Percentiles rank a stretch among this genome's conserved stretches.
Conservation (phyloP, 2,113 vertebrate species). For the Carassius carassius region DNA sequence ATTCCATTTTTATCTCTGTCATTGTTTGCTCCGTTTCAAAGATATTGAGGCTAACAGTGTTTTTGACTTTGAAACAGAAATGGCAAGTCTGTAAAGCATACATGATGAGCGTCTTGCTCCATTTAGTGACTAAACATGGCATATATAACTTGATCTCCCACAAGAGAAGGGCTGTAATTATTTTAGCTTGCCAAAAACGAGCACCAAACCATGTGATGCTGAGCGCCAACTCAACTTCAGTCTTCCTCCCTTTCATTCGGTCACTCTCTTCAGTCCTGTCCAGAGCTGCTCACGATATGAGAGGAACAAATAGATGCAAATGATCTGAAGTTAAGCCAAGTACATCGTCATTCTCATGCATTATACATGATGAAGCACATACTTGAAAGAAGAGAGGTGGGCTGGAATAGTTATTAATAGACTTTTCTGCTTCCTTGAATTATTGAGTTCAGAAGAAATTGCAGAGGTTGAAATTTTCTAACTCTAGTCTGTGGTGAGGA, state of each 20-base stretch:
- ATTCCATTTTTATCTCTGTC: background rate
- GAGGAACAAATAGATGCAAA: background rate
- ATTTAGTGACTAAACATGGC: constrained; percentile 56
- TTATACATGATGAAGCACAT: background rate
- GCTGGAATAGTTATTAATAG: background rate
- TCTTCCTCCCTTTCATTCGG: constrained; percentile 1
- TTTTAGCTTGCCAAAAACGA: constrained; percentile 45
- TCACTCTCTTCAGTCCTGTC: background rate
- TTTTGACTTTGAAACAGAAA: constrained; percentile 39
- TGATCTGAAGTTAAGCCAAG: background rate
- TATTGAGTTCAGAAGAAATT: background rate
- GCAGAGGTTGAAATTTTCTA: background rate
- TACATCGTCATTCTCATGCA: background rate
- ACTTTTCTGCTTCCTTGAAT: background rate
- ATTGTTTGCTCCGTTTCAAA: background rate
- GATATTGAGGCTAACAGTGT: constrained; percentile 21
- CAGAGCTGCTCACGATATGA: background rate
- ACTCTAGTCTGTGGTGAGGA: background rate
- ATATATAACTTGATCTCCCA: constrained; percentile 51
- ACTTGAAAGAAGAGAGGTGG: background rate
- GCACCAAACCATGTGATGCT: constrained; percentile 40
- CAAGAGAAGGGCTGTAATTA: constrained; percentile 57
- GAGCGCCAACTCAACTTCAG: background rate
- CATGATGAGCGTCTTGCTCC: constrained; percentile 49
- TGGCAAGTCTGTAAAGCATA: constrained; percentile 48